Percentiles rank a stretch among this genome's conserved stretches.
Conservation (phyloP, 2,888 invertebrate species). For the Tricholauxania praeusta region DNA sequence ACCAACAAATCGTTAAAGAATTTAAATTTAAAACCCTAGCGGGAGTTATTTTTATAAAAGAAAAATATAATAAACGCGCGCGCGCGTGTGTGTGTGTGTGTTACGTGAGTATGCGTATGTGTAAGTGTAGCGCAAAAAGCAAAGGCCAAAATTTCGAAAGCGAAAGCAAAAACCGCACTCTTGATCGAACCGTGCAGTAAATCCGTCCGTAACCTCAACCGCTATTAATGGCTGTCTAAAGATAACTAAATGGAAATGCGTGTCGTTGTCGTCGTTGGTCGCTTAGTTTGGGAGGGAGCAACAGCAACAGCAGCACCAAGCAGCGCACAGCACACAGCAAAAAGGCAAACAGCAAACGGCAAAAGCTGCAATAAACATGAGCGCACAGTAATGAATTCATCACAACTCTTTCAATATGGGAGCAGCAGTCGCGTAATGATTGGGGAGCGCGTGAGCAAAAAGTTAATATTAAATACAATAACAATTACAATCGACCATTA, state of each 20-base stretch:
- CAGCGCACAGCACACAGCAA: not conserved
- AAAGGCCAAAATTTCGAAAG: conserved; percentile 1
- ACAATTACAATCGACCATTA: conserved; percentile 5
- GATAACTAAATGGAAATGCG: conserved; percentile 60
- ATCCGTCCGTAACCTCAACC: conserved; percentile 53
- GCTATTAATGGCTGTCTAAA: conserved; percentile 62
- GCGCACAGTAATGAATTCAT: not conserved
- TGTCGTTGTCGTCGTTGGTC: not conserved
- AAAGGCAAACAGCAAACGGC: no score
- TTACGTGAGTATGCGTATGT: not conserved
- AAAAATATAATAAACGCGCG: no score
- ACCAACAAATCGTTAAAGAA: no score
- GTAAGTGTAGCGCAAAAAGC: not conserved
- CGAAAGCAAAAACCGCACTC: conserved; percentile 13
- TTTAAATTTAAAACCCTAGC: no score
- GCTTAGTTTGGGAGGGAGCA: conserved; percentile 20
- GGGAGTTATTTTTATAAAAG: no score
- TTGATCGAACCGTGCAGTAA: conserved; percentile 1
- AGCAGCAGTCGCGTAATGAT: no score
- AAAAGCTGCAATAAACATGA: conserved; percentile 30
- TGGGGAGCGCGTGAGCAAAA: not conserved
- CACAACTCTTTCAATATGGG: not conserved
- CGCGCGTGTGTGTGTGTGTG: no score
- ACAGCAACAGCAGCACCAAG: conserved; percentile 18
- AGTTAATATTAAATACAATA: conserved; percentile 10